A percentile compares a stretch with the other conserved stretches of the same genome.
Evolutionary conservation across 2,797 vertebrate species (phyloP).

Genomic region (Takifugu ocellatus): DNA sequence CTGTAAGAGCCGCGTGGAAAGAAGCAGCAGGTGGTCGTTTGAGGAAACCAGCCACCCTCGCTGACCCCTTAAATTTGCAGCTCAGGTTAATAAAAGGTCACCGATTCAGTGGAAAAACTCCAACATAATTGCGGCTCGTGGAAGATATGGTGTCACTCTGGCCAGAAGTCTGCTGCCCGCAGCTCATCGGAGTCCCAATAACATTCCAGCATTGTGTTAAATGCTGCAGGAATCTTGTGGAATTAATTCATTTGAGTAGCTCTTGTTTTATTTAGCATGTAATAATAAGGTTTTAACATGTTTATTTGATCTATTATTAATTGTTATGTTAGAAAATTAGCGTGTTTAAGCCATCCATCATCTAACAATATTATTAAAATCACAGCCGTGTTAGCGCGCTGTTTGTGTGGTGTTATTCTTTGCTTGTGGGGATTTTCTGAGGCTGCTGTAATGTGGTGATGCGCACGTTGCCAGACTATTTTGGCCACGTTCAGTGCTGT

Average conservation of each 20-base stretch:
- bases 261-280: background rate
- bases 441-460: conserved; percentile 58
- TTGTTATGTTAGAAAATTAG: conserved; percentile 34
- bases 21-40: conserved; percentile 22
- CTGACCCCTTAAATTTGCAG: conserved; percentile 55
- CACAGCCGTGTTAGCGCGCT: conserved; percentile 13
- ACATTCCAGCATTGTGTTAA: conserved; percentile 45
- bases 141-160: conserved; percentile 60
- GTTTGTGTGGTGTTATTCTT: conserved; percentile 43
- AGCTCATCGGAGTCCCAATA: conserved; percentile 48
- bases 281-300: background rate
- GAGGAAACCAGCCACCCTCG: conserved; percentile 27
- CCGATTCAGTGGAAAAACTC: conserved; percentile 64
- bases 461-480: conserved; percentile 70
- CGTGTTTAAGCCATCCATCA: conserved; percentile 18
- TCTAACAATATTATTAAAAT: conserved; percentile 9
- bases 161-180: conserved; percentile 47
- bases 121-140: conserved; percentile 65
- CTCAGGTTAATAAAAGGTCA: conserved; percentile 69
- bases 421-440: conserved; percentile 55
- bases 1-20: conserved; percentile 19
- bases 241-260: conserved; percentile 3
- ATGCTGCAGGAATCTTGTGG: conserved; percentile 38
- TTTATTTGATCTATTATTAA: conserved; percentile 1
- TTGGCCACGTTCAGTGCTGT: conserved; percentile 65